phyloP scores from a whole-genome alignment of 2,888 invertebrate species.

The Allolobophora icterica region DNA sequence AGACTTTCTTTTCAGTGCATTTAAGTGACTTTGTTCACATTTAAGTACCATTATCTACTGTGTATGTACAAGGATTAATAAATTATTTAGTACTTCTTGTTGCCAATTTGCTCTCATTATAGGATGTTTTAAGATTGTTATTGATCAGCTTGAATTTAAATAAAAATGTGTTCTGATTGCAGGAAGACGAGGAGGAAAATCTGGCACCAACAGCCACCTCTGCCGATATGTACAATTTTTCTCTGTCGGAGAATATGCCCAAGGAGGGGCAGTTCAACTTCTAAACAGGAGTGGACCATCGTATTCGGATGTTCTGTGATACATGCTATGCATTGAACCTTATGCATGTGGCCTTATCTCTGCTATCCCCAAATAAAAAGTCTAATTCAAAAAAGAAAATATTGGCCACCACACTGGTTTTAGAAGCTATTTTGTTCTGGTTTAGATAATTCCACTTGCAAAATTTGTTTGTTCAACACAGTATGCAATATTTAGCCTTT shows the following conservation, averaged over 20 bases:
- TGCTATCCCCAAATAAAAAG: neutral
- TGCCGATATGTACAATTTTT: neutral
- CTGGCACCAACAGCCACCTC: neutral
- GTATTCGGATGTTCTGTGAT: slow-evolving; percentile 4
- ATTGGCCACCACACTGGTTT: neutral
- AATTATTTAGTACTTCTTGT: too few species aligned
- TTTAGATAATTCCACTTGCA: slow-evolving; percentile 8
- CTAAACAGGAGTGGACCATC: neutral
- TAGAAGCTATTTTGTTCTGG: neutral
- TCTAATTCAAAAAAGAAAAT: neutral
- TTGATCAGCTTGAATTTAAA: neutral
- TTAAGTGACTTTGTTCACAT: neutral
- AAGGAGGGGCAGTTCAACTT: slow-evolving; percentile 19
- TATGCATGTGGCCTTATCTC: neutral
- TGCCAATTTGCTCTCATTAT: neutral
- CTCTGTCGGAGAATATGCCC: neutral
- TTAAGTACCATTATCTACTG: neutral
- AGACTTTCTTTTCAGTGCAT: neutral
- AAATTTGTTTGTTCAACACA: neutral
- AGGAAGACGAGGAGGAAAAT: slow-evolving; percentile 10
- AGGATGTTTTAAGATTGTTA: too few species aligned
- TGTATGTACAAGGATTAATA: too few species aligned
- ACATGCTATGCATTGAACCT: neutral
- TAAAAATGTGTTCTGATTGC: neutral
- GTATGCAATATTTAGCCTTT: neutral